Evolutionary conservation across 2,113 vertebrate genomes (phyloP), one percentile per base, ranked within the genome.

Genomic region (Nipponia nippon): DNA sequence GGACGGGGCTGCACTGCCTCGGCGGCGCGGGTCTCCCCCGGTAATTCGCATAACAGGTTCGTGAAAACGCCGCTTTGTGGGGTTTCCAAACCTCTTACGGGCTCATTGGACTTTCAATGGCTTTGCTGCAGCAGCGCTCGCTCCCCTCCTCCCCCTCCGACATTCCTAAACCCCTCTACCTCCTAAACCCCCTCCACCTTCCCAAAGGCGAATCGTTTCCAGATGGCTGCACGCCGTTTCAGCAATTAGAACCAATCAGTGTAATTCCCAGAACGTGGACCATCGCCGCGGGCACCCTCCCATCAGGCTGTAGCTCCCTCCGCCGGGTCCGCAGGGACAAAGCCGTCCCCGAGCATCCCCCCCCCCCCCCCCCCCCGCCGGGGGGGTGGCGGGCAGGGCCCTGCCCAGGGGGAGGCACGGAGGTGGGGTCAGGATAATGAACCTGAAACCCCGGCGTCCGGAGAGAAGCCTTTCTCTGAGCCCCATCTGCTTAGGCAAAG

Each of bases 371-470:
- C 19, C 17, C 52, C 32, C 22, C 27, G 14, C 19, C 16, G 73
- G 16, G 81, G 80, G 92, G 91, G 95, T 59, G 62, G 52, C 86
- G 89, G 85, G 91, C 50, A 92, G 34, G 40, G 72, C 78, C 71
- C 79, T 21, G 91, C 69, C 96, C 95, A 89, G 93, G 93, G 84
- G 85, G 55, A 70, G 76, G 83, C n/a, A 46, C 70, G 85, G 71
- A 86, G 97, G 96, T 46, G 95, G 95, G 81, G 76, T 73, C 83
- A 76, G 62, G 71, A 32, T 32, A 71, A 76, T 18, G 47, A 95
- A 88, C 93, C 82, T 65, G 76, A 40, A 87, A 47, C 95, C 61
- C 89, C 55, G 65, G 87, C 80, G 53, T 73, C 89, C 29, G 44
- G 50, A 62, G 38, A 78, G 80, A 78, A 46, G 78, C 63, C 26